A percentile compares a stretch with the other conserved stretches of the same genome.
Evolutionary conservation across 2,888 invertebrate genomes (phyloP).

Genomic region (Pterobdella sp.): DNA sequence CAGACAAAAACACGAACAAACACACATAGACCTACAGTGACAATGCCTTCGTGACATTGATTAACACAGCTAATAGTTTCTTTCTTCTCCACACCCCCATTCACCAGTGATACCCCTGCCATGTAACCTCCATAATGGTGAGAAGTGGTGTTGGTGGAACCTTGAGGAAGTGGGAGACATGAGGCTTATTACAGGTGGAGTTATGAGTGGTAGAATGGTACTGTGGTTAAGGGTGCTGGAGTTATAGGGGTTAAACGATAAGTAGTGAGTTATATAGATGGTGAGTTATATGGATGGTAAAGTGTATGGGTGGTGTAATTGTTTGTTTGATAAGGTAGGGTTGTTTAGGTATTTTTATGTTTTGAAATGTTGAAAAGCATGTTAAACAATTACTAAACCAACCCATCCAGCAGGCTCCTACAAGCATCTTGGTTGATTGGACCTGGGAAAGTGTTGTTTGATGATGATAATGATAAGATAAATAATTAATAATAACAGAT

Average conservation of each 20-base stretch:
- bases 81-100: constrained; percentile 48
- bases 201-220: not conserved
- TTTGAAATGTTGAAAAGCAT: not conserved
- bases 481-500: not conserved
- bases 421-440: constrained; percentile 69
- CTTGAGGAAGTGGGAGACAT: constrained; percentile 49
- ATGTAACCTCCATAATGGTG: constrained; percentile 83
- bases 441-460: constrained; percentile 34
- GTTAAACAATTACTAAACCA: constrained; percentile 30
- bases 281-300: constrained; percentile 16
- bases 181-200: too few relatives aligned
- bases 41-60: constrained; percentile 49
- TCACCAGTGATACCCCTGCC: constrained; percentile 71
- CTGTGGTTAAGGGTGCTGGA: not conserved
- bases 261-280: not conserved
- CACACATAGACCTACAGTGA: constrained; percentile 60
- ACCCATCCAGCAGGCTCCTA: constrained; percentile 97
- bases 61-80: constrained; percentile 48
- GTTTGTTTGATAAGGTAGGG: not conserved
- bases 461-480: not conserved
- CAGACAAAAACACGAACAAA: too few relatives aligned
- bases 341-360: not conserved
- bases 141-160: constrained; percentile 79
- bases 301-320: constrained; percentile 24
- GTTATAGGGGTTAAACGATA: not conserved